These are phyloP conservation scores for Eulithis prunata DNA, from an alignment of 2,888 invertebrate genomes.

Conservation along the genomic window DNA sequence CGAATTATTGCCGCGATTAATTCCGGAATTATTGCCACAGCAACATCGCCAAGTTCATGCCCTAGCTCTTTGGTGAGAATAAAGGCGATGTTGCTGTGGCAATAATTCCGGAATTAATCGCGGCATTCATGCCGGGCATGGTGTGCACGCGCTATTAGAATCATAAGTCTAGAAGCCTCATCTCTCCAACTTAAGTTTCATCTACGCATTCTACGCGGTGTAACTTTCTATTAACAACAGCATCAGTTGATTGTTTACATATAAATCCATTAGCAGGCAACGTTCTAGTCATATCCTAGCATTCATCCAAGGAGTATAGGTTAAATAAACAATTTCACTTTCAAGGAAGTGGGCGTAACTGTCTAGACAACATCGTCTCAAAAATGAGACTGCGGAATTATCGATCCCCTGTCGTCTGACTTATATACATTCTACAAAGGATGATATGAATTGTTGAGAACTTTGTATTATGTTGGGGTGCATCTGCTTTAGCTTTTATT, in stretches of 20 bases:
- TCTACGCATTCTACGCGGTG: neutral
- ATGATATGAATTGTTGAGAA: too few relatives aligned
- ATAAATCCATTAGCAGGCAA: constrained; percentile 17
- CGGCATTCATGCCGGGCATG: too few relatives aligned
- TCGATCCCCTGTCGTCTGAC: neutral
- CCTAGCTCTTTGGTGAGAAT: too few relatives aligned
- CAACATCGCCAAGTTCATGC: too few relatives aligned
- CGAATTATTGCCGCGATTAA: too few relatives aligned
- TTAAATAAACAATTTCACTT: constrained; percentile 22
- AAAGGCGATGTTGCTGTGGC: too few relatives aligned
- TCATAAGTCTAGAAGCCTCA: too few relatives aligned
- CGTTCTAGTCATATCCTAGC: constrained; percentile 6
- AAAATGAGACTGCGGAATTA: constrained; percentile 7
- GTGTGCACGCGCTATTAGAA: too few relatives aligned
- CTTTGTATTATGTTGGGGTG: neutral
- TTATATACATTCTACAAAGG: neutral
- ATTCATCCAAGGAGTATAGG: constrained; percentile 10
- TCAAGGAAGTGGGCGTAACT: constrained; percentile 17
- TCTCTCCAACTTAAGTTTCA: neutral
- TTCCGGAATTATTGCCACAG: too few relatives aligned
- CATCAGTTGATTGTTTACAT: constrained; percentile 14
- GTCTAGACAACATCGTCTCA: constrained; percentile 16
- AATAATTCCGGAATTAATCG: too few relatives aligned
- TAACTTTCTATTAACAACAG: neutral
- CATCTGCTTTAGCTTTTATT: neutral